These are phyloP conservation scores for Podarcis siculus DNA, from an alignment of 2,797 vertebrate species.

Conservation along the genomic window DNA sequence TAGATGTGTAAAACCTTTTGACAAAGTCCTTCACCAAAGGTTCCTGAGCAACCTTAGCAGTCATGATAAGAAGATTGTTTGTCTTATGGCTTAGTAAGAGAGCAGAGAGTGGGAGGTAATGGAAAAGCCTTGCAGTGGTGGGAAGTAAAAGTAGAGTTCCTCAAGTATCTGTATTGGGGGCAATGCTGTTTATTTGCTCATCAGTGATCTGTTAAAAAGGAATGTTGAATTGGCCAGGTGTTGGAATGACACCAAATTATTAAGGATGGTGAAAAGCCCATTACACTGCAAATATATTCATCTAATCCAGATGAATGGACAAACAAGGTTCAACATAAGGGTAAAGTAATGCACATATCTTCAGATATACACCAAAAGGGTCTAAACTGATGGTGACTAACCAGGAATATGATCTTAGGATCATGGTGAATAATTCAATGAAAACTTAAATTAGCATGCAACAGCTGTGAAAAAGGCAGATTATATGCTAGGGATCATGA, in stretches of 20 bases:
- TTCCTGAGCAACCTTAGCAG: no score
- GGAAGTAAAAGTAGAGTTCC: neutral
- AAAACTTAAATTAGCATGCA: neutral
- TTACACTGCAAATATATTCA: neutral
- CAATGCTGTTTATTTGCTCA: neutral
- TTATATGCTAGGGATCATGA: no score
- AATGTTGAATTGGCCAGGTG: neutral
- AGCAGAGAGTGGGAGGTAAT: neutral
- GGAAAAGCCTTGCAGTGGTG: neutral
- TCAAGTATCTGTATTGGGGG: neutral
- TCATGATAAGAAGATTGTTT: neutral
- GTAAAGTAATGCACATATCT: neutral
- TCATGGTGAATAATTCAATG: neutral
- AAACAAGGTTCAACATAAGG: neutral
- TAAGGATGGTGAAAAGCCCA: neutral
- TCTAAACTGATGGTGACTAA: neutral
- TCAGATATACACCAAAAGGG: neutral
- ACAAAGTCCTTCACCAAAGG: neutral
- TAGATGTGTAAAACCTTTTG: neutral
- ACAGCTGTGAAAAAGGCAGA: no score
- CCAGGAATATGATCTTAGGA: neutral
- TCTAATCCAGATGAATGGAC: neutral
- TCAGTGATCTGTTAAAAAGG: neutral
- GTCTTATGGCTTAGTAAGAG: neutral
- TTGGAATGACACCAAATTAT: neutral